Conservation (phyloP, 1,140 invertebrate genomes). For the Pissodes strobi region DNA sequence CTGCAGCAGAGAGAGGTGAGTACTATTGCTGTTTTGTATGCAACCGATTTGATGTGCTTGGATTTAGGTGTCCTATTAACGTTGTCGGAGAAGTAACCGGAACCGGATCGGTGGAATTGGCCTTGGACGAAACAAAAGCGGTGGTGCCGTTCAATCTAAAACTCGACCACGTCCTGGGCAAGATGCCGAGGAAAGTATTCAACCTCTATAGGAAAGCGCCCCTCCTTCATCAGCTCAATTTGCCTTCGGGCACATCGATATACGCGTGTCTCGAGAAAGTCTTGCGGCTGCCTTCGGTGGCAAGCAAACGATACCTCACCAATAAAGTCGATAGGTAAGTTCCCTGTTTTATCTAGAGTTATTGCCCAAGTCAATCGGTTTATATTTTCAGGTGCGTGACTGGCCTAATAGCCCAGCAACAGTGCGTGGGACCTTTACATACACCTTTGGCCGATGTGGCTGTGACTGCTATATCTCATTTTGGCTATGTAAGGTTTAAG, state of each 20-base stretch:
- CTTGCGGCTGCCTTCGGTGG: constrained; percentile 86
- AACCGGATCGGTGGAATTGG: constrained; percentile 78
- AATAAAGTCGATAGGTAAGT: constrained; percentile 91
- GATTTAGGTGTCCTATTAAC: constrained; percentile 72
- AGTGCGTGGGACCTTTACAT: constrained; percentile 95
- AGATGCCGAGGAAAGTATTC: constrained; percentile 81
- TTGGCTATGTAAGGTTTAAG: constrained; percentile 61
- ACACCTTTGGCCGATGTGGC: constrained; percentile 94
- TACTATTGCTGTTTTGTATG: constrained; percentile 52
- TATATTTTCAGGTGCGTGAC: constrained; percentile 76
- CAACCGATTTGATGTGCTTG: not conserved
- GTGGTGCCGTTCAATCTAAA: constrained; percentile 78
- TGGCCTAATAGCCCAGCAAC: constrained; percentile 94
- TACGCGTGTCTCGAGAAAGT: constrained; percentile 77
- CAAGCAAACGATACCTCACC: constrained; percentile 93
- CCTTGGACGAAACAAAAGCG: constrained; percentile 54
- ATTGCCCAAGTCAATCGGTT: too few species aligned
- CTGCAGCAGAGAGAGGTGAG: constrained; percentile 74
- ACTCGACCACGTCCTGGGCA: constrained; percentile 86
- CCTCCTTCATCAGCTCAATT: constrained; percentile 53
- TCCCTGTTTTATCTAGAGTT: too few species aligned
- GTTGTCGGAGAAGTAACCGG: constrained; percentile 92
- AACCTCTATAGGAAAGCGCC: constrained; percentile 54
- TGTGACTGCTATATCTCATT: constrained; percentile 83
- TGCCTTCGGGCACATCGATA: constrained; percentile 64